Evolutionary conservation across 2,888 invertebrate genomes (phyloP), one percentile per base, ranked within the genome.

Genomic region (Epinotia ramella): DNA sequence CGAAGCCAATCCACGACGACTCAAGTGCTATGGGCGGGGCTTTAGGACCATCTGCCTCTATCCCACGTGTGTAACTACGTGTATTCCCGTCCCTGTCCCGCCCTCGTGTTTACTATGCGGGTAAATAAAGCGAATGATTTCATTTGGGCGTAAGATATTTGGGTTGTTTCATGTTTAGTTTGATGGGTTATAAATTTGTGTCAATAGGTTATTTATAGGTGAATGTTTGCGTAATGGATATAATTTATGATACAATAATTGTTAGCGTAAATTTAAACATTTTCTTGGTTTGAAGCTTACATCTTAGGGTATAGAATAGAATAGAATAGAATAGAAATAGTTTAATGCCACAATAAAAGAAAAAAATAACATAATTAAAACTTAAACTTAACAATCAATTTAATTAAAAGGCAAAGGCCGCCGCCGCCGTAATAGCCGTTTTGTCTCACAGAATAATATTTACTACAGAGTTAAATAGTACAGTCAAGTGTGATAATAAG

Each of bases 61-160:
- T 91, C 82, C 77, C 2, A 56, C 84, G 13, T 18, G 9, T 28
- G 0, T 1, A 66, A 33, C 6, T 18, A 64, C 59, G 74, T 77
- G 69, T 88, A 73, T 56, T 2, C 63, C 76, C 73, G 77, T 89
- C 86, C 79, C 81, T 81, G 46, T 90, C 83, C 28, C 28, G 24
- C 81, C 65, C 65, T 59, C 79, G 82, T 90, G 90, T 90, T 89
- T 90, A 89, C 90, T 85, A 86, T 79, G 83, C 75, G 84, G 85
- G 90, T 92, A 92, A 92, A 92, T 92, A 91, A 88, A 88, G 80
- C 84, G 87, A 84, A 88, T 93, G 92, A 93, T 89, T 92, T 92
- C 92, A 93, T 91, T 86, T 81, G 81, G 82, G 85, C 84, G 87
- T 86, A 82, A 82, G 85, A 85, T 78, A 80, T 75, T 75, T 83